Conservation (phyloP, 2,797 vertebrate species). For the Buceros bicornis region DNA sequence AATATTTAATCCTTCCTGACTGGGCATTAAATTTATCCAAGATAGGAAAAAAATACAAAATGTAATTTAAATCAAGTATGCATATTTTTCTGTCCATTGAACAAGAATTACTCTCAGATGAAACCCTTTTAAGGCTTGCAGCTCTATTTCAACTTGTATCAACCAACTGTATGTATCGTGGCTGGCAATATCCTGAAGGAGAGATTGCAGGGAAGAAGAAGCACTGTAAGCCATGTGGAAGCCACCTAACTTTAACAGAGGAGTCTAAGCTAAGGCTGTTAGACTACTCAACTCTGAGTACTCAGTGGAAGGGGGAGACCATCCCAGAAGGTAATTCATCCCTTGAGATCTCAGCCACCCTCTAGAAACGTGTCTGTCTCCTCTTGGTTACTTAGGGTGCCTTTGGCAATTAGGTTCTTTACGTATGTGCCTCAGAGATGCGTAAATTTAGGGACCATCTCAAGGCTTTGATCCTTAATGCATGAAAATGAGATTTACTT, state of each 20-base stretch:
- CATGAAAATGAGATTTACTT: not conserved
- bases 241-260: not conserved
- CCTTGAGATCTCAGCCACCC: not conserved
- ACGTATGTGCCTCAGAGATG: not conserved
- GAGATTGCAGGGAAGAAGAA: not conserved
- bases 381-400: not conserved
- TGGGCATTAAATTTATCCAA: not conserved
- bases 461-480: not conserved
- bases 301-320: not conserved
- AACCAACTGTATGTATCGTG: not conserved
- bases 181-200: not conserved
- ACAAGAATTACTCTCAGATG: not conserved
- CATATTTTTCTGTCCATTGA: not conserved
- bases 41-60: conserved; percentile 18
- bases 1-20: not conserved
- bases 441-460: not conserved
- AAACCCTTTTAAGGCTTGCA: not conserved
- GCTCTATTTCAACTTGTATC: not conserved
- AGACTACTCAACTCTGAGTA: not conserved
- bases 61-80: conserved; percentile 33
- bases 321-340: not conserved
- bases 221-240: not conserved
- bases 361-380: not conserved
- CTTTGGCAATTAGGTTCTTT: not conserved
- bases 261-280: not conserved